phyloP scores from a whole-genome alignment of 2,113 vertebrate species.

The Ochotona princeps region DNA sequence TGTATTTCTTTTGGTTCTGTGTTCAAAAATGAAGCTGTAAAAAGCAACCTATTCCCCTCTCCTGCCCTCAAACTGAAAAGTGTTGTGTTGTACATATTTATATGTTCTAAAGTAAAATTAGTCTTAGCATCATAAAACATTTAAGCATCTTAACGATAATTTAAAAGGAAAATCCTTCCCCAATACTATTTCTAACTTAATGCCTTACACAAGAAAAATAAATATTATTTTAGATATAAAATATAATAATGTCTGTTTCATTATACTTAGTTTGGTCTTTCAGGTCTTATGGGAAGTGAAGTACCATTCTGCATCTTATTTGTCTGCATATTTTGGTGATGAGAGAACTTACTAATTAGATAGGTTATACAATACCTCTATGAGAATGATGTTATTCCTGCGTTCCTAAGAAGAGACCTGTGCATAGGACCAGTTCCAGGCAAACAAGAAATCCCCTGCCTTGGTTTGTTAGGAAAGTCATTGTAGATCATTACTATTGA shows the following conservation, averaged over 20 bases:
- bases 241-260: constrained; percentile 23
- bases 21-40: constrained; percentile 19
- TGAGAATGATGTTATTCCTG: neutral
- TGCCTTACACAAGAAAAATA: constrained; percentile 27
- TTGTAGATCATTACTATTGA: neutral
- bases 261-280: neutral
- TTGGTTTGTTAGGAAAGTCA: neutral
- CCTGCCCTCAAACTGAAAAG: neutral
- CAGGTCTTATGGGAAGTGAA: neutral
- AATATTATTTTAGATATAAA: constrained; percentile 22
- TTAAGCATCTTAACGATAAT: constrained; percentile 17
- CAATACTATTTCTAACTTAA: constrained; percentile 3
- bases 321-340: neutral
- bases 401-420: neutral
- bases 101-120: neutral
- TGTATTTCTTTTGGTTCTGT: neutral
- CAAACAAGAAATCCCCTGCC: neutral
- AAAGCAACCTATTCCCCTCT: neutral
- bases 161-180: neutral
- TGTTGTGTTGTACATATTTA: neutral
- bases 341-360: neutral
- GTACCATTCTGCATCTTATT: neutral
- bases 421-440: neutral
- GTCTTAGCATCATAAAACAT: constrained; percentile 9
- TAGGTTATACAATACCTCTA: neutral